Evolutionary conservation across 2,797 vertebrate species (phyloP).

Genomic region (Tapera naevia): DNA sequence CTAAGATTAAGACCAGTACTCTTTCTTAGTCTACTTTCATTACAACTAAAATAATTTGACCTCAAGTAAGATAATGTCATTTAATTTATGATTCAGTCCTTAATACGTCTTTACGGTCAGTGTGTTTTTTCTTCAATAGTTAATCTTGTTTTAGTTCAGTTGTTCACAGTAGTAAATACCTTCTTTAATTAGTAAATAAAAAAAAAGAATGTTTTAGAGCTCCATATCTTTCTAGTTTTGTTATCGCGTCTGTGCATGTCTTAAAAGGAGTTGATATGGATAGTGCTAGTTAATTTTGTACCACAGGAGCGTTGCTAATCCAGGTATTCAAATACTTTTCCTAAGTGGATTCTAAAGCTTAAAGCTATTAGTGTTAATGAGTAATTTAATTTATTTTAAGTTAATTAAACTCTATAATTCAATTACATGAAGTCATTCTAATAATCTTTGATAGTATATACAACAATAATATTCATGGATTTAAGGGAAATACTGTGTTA

Average conservation of each 20-base stretch:
- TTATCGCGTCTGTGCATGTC: conserved; percentile 63
- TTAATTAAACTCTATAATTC: conserved; percentile 76
- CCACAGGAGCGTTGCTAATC: conserved; percentile 66
- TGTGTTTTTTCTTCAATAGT: conserved; percentile 44
- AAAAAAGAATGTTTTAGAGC: conserved; percentile 64
- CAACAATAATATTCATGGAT: conserved; percentile 48
- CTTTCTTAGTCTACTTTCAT: background rate
- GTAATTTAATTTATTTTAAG: conserved; percentile 75
- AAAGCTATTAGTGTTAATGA: conserved; percentile 72
- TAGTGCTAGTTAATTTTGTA: conserved; percentile 75
- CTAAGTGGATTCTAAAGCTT: conserved; percentile 67
- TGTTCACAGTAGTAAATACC: conserved; percentile 58
- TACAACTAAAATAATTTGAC: conserved; percentile 52
- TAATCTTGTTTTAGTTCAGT: conserved; percentile 67
- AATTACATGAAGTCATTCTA: conserved; percentile 59
- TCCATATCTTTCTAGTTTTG: conserved; percentile 69
- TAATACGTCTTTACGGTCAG: conserved; percentile 35
- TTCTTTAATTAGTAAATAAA: conserved; percentile 71
- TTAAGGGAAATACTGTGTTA: conserved; percentile 68
- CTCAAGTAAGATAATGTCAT: conserved; percentile 57
- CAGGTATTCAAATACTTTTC: conserved; percentile 73
- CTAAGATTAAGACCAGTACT: background rate
- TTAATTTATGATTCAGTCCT: conserved; percentile 40
- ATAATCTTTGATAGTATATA: conserved; percentile 67
- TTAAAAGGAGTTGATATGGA: conserved; percentile 67